Conservation (phyloP, 2,888 invertebrate genomes). For the Drosophila affinis region DNA sequence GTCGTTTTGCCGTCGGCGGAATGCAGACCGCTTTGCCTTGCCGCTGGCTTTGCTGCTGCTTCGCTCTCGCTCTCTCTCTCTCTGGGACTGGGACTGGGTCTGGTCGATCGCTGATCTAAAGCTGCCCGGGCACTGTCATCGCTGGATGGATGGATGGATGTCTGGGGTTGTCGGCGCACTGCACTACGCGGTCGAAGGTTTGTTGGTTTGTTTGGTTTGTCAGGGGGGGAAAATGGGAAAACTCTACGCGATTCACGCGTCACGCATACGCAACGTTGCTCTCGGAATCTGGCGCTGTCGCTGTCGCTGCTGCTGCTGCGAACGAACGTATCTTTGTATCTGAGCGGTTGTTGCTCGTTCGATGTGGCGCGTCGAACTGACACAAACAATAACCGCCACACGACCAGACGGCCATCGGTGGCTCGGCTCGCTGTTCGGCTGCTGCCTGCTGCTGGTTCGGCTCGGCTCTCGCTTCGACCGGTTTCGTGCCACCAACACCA, state of each 20-base stretch:
- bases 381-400: constrained; percentile 82
- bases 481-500: constrained; percentile 55
- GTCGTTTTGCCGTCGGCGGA: constrained; percentile 67
- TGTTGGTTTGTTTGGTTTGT: neutral
- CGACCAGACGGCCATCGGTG: constrained; percentile 62
- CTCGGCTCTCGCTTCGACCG: constrained; percentile 51
- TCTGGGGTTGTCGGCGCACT: constrained; percentile 3
- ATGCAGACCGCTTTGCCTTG: constrained; percentile 18
- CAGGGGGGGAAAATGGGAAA: constrained; percentile 22
- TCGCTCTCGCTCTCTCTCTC: constrained; percentile 16
- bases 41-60: constrained; percentile 20
- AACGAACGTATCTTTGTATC: constrained; percentile 42
- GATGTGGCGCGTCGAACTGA: constrained; percentile 84
- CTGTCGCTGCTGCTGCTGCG: constrained; percentile 15
- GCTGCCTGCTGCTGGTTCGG: too few relatives aligned
- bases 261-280: constrained; percentile 50
- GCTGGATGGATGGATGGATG: constrained; percentile 8
- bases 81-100: neutral
- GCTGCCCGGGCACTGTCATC: constrained; percentile 45
- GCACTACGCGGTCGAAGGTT: neutral
- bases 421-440: constrained; percentile 22
- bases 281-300: constrained; percentile 14
- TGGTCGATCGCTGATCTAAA: constrained; percentile 20
- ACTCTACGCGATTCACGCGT: constrained; percentile 41
- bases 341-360: constrained; percentile 79